A percentile compares a stretch with the other conserved stretches of the same genome.
Evolutionary conservation across 2,113 vertebrate species (phyloP).

Genomic region (Poeciliopsis prolifica): DNA sequence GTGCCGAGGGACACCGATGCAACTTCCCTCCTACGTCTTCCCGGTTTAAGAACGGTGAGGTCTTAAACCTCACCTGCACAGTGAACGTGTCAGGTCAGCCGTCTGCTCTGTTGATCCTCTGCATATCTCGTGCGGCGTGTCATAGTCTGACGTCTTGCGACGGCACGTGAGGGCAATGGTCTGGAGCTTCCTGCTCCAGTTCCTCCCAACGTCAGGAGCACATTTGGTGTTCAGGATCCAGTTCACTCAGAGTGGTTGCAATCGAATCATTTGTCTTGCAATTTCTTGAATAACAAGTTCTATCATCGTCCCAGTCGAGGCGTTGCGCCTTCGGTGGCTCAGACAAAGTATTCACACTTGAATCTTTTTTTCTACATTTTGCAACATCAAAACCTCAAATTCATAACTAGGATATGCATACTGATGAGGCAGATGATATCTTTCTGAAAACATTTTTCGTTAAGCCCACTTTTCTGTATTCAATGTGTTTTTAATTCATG

Average conservation of each 20-base stretch:
- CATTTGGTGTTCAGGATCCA: too few relatives aligned
- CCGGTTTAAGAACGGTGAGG: not conserved
- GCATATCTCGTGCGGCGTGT: constrained; percentile 18
- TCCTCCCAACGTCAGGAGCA: not conserved
- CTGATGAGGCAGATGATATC: too few relatives aligned
- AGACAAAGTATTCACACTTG: not conserved
- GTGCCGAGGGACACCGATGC: not conserved
- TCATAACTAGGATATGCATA: not conserved
- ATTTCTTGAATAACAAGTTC: too few relatives aligned
- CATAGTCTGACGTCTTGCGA: constrained; percentile 35
- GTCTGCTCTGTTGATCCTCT: not conserved
- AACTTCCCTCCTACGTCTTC: not conserved
- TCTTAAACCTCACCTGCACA: not conserved
- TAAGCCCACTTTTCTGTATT: too few relatives aligned
- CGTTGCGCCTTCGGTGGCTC: too few relatives aligned
- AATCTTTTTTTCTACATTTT: not conserved
- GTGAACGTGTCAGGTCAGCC: not conserved
- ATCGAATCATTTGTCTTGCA: not conserved
- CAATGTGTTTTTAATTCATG: too few relatives aligned
- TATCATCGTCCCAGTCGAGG: too few relatives aligned
- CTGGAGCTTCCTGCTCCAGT: not conserved
- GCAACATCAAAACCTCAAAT: not conserved
- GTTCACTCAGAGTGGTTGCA: too few relatives aligned
- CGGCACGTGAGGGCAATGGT: constrained; percentile 43
- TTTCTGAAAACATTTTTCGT: too few relatives aligned